phyloP scores from a whole-genome alignment of 2,797 vertebrate genomes.

The Phoxinus dragarum region DNA sequence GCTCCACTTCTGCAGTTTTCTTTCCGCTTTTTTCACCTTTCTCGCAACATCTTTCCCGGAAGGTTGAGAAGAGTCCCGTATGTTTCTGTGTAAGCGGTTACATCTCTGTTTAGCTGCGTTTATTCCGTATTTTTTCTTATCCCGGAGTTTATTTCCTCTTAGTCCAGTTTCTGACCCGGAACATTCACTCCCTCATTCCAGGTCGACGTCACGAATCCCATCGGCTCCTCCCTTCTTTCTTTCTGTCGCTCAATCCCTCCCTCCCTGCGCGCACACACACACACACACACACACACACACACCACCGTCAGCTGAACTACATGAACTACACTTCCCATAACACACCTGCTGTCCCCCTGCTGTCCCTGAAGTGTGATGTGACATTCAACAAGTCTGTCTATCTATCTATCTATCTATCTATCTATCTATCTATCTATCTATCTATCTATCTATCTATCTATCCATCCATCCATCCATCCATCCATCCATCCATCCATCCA shows the following conservation, averaged over 20 bases:
- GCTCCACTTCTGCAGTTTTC: conserved; percentile 65
- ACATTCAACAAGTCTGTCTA: not conserved
- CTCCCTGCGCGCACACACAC: not conserved
- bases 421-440: not conserved
- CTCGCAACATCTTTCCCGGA: conserved; percentile 44
- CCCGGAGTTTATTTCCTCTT: conserved; percentile 80
- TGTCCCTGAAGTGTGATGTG: not conserved
- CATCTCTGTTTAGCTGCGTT: conserved; percentile 61
- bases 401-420: not conserved
- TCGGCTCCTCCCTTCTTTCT: conserved; percentile 71
- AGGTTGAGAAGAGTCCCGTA: conserved; percentile 39
- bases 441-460: not conserved
- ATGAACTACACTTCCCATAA: conserved; percentile 17
- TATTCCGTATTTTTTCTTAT: conserved; percentile 56
- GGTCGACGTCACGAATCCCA: conserved; percentile 79
- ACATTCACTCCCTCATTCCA: conserved; percentile 87
- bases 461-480: fast-evolving
- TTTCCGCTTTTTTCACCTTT: conserved; percentile 44
- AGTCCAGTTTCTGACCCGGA: conserved; percentile 84
- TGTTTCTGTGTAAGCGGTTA: conserved; percentile 50
- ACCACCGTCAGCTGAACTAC: not conserved
- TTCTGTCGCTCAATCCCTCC: conserved; percentile 48
- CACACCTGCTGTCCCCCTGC: not conserved
- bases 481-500: fast-evolving
- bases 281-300: not conserved